A percentile compares a stretch with the other conserved stretches of the same genome.
phyloP scores from a whole-genome alignment of 2,113 vertebrate genomes.

The Triplophysa dalaica region DNA sequence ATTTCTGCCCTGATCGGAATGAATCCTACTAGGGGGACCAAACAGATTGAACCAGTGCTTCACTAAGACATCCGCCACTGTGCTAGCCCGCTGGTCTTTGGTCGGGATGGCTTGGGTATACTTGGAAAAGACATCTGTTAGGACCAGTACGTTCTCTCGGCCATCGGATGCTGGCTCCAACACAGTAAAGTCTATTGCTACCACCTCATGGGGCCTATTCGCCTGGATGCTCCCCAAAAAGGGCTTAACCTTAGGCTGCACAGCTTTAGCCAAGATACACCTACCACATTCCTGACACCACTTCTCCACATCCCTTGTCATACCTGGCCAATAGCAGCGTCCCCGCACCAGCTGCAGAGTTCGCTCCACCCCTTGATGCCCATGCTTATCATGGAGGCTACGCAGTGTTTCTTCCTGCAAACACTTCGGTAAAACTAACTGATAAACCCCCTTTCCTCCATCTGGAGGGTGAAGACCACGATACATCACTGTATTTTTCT shows the following conservation, averaged over 20 bases:
- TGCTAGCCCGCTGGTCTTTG: background rate
- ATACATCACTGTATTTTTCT: too few species aligned
- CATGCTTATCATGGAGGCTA: background rate
- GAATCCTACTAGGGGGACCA: background rate
- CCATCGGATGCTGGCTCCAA: background rate
- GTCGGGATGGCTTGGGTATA: background rate
- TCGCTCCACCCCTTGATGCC: background rate
- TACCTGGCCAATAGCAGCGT: too few species aligned
- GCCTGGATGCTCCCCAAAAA: too few species aligned
- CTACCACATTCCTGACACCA: slow-evolving; percentile 14
- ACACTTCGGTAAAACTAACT: too few species aligned
- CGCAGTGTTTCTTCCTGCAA: too few species aligned
- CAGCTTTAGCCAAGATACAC: slow-evolving; percentile 26
- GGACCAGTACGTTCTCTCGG: background rate
- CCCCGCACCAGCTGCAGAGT: background rate
- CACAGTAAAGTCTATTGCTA: too few species aligned
- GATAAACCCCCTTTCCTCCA: background rate
- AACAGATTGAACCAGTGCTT: slow-evolving; percentile 24
- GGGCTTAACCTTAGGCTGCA: background rate
- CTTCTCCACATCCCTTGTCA: background rate
- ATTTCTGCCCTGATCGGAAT: slow-evolving; percentile 1
- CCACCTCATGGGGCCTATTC: too few species aligned
- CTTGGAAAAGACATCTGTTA: background rate
- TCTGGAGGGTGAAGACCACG: too few species aligned
- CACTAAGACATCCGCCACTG: background rate